Percentiles rank a stretch among this genome's conserved stretches.
Evolutionary conservation across 1,140 invertebrate species (phyloP).

Genomic region (Drosophila navojoa): DNA sequence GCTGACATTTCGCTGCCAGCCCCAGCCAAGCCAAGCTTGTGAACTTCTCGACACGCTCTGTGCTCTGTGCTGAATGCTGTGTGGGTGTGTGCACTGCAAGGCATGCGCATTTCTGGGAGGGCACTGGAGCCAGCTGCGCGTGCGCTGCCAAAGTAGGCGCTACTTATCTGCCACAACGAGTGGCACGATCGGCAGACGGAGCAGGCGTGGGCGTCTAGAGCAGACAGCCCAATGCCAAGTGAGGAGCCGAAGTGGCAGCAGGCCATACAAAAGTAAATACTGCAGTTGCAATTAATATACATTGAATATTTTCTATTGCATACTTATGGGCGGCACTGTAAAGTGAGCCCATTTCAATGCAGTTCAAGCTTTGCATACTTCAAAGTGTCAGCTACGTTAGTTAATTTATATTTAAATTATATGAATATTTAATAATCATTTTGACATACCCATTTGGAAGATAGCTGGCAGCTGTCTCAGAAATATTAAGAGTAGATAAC

Average conservation of each 20-base stretch:
- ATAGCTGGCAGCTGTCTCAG: not conserved
- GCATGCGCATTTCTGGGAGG: slow-evolving; percentile 34
- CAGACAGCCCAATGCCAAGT: not conserved
- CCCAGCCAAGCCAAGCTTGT: slow-evolving; percentile 23
- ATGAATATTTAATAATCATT: not conserved
- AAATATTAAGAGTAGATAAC: not conserved
- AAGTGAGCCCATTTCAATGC: not conserved
- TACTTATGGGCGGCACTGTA: slow-evolving; percentile 38
- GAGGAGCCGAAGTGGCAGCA: not conserved
- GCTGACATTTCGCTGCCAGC: slow-evolving; percentile 61
- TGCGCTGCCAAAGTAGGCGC: slow-evolving; percentile 30
- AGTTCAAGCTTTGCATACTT: slow-evolving; percentile 19
- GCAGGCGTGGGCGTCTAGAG: slow-evolving; percentile 26
- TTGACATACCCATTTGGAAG: slow-evolving; percentile 1
- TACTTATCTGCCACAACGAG: slow-evolving; percentile 68
- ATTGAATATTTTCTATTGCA: slow-evolving; percentile 31
- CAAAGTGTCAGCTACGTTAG: not conserved
- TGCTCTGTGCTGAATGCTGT: not conserved
- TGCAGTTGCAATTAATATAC: slow-evolving; percentile 4
- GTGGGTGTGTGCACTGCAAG: slow-evolving; percentile 39
- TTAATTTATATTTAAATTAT: not conserved
- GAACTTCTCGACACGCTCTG: slow-evolving; percentile 44
- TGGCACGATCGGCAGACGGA: slow-evolving; percentile 65
- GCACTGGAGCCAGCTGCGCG: slow-evolving; percentile 39
- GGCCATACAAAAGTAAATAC: not conserved